These are phyloP conservation scores for Ophioderma brevispina DNA, from an alignment of 35 echinoderm and acorn worm genomes.

Conservation along the genomic window DNA sequence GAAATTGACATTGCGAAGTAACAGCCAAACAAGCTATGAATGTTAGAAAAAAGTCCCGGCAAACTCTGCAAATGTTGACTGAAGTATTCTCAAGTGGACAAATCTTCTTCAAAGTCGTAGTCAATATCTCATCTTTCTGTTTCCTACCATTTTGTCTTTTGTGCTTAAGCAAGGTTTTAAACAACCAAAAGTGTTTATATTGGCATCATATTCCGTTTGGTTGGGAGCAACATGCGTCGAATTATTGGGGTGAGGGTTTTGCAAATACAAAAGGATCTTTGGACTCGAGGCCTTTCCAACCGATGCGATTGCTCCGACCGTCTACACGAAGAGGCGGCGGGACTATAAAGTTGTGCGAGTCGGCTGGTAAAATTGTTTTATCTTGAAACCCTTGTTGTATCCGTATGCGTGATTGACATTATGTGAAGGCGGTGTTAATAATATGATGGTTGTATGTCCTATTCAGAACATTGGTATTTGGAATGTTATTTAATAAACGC, in stretches of 20 bases:
- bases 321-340: neutral
- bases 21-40: conserved; percentile 90
- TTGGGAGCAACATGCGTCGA: conserved; percentile 22
- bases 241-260: neutral
- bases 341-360: neutral
- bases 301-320: neutral
- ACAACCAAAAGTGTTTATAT: too few relatives aligned
- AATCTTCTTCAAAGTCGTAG: conserved; percentile 47
- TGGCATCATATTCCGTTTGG: too few relatives aligned
- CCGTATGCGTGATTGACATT: neutral
- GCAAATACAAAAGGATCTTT: conserved; percentile 27
- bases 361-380: too few relatives aligned
- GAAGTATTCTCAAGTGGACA: conserved; percentile 82
- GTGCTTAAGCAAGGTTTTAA: too few relatives aligned
- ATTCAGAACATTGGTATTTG: neutral
- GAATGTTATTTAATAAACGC: neutral
- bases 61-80: conserved; percentile 92
- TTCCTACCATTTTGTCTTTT: conserved; percentile 20
- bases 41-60: conserved; percentile 69
- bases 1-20: conserved; percentile 62
- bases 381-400: neutral
- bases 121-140: neutral
- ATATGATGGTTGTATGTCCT: neutral
- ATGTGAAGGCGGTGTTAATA: neutral
- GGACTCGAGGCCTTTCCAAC: conserved; percentile 17